Evolutionary conservation across 2,113 vertebrate species (phyloP).

Genomic region (Neogale vison): DNA sequence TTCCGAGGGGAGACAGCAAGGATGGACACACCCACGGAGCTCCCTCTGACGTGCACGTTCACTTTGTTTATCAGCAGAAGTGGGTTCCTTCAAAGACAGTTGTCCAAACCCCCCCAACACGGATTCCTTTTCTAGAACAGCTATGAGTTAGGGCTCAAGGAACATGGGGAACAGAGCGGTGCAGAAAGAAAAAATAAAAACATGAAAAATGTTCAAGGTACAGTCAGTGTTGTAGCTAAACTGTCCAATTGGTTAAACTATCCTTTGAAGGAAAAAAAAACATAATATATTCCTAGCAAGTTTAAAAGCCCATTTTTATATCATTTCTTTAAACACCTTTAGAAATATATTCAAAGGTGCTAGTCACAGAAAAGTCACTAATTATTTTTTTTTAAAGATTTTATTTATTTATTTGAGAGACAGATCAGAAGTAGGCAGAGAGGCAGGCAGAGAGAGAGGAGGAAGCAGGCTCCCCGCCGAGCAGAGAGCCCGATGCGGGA

Average conservation of each 20-base stretch:
- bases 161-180: background rate
- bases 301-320: background rate
- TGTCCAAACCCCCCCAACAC: background rate
- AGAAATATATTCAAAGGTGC: background rate
- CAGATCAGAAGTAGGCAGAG: too few species aligned
- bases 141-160: background rate
- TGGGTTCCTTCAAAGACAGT: background rate
- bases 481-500: too few species aligned
- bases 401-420: too few species aligned
- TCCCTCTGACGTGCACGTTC: rapidly evolving
- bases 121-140: background rate
- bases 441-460: too few species aligned
- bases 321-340: background rate
- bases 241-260: background rate
- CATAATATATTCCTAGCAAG: background rate
- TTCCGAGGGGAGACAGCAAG: rapidly evolving
- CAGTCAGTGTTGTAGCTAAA: background rate
- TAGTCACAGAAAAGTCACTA: background rate
- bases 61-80: background rate
- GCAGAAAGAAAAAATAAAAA: background rate
- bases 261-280: background rate
- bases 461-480: too few species aligned
- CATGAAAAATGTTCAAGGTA: background rate
- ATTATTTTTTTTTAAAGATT: too few species aligned
- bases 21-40: rapidly evolving